A percentile compares a stretch with the other conserved stretches of the same genome.
Conservation (phyloP, 2,797 vertebrate genomes). For the Sebastes goodei region DNA sequence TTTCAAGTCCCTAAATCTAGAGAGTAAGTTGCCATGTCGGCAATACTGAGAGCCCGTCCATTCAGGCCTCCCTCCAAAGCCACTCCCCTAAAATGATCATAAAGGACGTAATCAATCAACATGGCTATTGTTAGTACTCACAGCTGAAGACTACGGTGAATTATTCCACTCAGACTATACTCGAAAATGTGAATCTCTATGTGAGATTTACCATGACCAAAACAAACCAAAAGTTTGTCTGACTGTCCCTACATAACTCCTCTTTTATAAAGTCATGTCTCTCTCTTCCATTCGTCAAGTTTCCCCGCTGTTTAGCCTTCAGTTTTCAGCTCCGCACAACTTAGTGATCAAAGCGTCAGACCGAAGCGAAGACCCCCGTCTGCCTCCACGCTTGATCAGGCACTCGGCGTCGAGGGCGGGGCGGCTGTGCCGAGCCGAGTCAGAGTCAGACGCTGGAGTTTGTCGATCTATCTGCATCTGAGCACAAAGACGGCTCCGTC, state of each 20-base stretch:
- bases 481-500: conserved; percentile 39
- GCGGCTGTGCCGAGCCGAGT: not conserved
- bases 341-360: conserved; percentile 53
- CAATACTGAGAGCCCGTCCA: no score
- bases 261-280: not conserved
- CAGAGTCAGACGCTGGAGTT: not conserved
- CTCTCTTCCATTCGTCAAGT: not conserved
- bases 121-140: no score
- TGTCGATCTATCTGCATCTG: conserved; percentile 40
- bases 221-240: not conserved
- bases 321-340: conserved; percentile 33
- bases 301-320: conserved; percentile 18
- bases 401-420: not conserved
- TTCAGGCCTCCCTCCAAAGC: no score
- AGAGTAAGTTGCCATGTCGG: no score
- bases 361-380: conserved; percentile 4
- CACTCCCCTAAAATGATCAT: no score
- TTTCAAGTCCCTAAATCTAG: no score
- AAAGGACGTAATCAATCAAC: no score
- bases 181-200: not conserved
- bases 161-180: not conserved
- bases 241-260: not conserved
- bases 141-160: not conserved
- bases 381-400: conserved; percentile 53
- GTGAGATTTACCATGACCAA: not conserved